These are phyloP conservation scores for Poecilia wingei DNA, from an alignment of 2,797 vertebrate genomes.

Conservation along the genomic window DNA sequence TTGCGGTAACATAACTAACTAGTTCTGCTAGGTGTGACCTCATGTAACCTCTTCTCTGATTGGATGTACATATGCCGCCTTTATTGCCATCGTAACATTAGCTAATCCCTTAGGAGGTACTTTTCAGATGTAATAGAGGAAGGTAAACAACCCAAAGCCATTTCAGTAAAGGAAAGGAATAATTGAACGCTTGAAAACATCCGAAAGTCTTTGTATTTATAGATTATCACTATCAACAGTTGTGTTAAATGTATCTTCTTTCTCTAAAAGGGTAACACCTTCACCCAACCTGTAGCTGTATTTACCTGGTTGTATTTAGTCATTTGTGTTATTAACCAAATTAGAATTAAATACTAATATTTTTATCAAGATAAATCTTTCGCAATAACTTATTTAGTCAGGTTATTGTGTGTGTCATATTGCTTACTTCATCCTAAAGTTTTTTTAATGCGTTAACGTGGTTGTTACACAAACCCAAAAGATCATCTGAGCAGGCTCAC, in stretches of 20 bases:
- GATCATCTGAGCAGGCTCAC: slow-evolving; percentile 22
- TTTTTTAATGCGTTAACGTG: slow-evolving; percentile 18
- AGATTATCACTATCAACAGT: background rate
- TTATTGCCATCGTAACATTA: background rate
- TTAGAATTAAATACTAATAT: background rate
- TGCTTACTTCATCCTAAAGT: slow-evolving; percentile 33
- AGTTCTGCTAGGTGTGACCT: background rate
- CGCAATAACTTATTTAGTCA: slow-evolving; percentile 23
- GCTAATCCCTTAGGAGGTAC: background rate
- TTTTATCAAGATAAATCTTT: background rate
- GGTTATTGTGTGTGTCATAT: background rate
- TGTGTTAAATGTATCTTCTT: background rate
- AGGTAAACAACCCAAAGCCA: background rate
- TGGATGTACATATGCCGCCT: background rate
- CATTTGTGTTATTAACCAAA: background rate
- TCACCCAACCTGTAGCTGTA: background rate
- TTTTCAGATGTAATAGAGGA: background rate
- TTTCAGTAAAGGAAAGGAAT: background rate
- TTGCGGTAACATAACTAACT: background rate
- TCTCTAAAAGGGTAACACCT: background rate
- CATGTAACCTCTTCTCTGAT: background rate
- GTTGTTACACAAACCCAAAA: slow-evolving; percentile 1
- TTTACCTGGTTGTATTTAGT: background rate
- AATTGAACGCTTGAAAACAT: background rate
- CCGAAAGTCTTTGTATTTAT: background rate